A percentile compares a stretch with the other conserved stretches of the same genome.
Evolutionary conservation across 2,888 invertebrate genomes (phyloP).

Genomic region (Apotomis capreana): DNA sequence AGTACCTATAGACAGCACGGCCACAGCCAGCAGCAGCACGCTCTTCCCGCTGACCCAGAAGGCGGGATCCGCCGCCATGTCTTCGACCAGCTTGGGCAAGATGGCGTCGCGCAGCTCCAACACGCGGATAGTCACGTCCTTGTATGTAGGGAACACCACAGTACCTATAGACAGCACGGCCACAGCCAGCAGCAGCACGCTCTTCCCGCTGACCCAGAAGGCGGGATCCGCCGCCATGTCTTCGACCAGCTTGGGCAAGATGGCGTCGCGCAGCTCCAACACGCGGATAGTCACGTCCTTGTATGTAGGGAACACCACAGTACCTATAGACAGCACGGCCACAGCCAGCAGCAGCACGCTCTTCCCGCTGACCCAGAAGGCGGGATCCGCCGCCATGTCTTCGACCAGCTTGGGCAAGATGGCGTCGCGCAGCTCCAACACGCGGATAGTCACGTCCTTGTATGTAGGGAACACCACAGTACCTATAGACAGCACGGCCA

Average conservation of each 20-base stretch:
- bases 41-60: slow-evolving; percentile 88
- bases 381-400: slow-evolving; percentile 82
- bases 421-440: slow-evolving; percentile 69
- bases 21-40: slow-evolving; percentile 87
- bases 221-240: slow-evolving; percentile 83
- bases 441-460: too few relatives aligned
- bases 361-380: slow-evolving; percentile 87
- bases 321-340: slow-evolving; percentile 86
- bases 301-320: background rate
- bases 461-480: background rate
- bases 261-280: slow-evolving; percentile 72
- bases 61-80: slow-evolving; percentile 82
- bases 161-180: slow-evolving; percentile 86
- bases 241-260: slow-evolving; percentile 83
- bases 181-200: slow-evolving; percentile 87
- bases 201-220: slow-evolving; percentile 87
- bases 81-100: slow-evolving; percentile 82
- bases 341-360: slow-evolving; percentile 87
- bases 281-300: too few relatives aligned
- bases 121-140: too few relatives aligned
- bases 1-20: slow-evolving; percentile 85
- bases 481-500: slow-evolving; percentile 86
- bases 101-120: slow-evolving; percentile 77
- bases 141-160: background rate
- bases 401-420: slow-evolving; percentile 84